Percentiles rank a stretch among this genome's conserved stretches.
Conservation (phyloP, 1,140 invertebrate species). For the Halotydeus destructor region DNA sequence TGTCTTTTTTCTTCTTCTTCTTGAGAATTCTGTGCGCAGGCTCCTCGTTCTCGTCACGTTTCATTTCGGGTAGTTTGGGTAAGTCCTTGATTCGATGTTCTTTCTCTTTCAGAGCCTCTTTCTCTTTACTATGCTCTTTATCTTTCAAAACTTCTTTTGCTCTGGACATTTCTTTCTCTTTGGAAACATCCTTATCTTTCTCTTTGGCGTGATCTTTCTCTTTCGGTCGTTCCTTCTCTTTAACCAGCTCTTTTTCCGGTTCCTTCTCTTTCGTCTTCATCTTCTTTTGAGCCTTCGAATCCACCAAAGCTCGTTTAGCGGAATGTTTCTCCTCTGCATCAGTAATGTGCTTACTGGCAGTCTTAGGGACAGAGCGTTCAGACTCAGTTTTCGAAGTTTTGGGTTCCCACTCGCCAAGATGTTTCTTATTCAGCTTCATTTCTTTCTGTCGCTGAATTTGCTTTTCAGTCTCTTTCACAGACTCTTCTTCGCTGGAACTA, state of each 20-base stretch:
- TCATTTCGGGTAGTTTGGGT: background rate
- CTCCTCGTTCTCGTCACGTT: slow-evolving; percentile 1
- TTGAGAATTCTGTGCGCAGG: background rate
- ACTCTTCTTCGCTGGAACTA: too few relatives aligned
- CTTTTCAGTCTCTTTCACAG: too few relatives aligned
- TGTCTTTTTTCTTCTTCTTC: slow-evolving; percentile 11
- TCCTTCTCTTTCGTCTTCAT: slow-evolving; percentile 5
- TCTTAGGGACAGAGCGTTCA: too few relatives aligned
- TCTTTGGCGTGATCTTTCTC: background rate
- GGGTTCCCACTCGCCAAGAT: too few relatives aligned
- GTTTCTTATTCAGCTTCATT: too few relatives aligned
- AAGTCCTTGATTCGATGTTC: background rate
- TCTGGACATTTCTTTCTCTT: background rate
- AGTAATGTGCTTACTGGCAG: too few relatives aligned
- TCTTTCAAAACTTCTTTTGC: background rate
- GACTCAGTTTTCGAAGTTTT: too few relatives aligned
- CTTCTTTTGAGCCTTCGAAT: slow-evolving; percentile 3
- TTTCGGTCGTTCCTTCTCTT: background rate
- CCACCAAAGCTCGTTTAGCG: background rate
- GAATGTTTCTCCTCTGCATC: background rate
- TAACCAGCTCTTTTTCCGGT: background rate
- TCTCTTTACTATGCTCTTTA: slow-evolving; percentile 1
- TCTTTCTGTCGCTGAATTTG: too few relatives aligned
- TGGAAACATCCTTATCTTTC: background rate
- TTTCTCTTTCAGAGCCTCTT: background rate